Evolutionary conservation across 2,113 vertebrate genomes (phyloP), one percentile per base, ranked within the genome.

Genomic region (Azemiops feae): DNA sequence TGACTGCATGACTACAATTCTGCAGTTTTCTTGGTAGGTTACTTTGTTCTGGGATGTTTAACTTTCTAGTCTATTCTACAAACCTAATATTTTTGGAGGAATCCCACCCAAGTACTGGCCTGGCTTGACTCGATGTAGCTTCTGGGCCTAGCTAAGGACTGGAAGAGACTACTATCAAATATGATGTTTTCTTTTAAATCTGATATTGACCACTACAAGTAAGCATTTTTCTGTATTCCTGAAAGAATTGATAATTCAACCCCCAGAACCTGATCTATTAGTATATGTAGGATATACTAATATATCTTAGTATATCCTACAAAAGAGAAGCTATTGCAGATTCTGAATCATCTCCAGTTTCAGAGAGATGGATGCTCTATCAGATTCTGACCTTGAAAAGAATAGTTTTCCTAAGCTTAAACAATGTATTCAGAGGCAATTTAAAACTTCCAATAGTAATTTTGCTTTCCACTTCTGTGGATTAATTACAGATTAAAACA

Each of bases 401-500:
- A 85, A 23, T n/a, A 20, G 12, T 45, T 90, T 86, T 81, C 30
- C 88, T 58, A 43, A 39, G 53, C 92, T 86, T 85, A 39, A 93
- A 85, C 60, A 43, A 86, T 43, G 0, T 50, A 90, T 93, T 14
- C 88, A 90, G 92, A 60, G 64, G 92, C 88, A 93, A 93, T 74
- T 93, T 93, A 93, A 92, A 92, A 89, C 88, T 93, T 93, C 54
- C 45, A 52, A 55, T 69, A 90, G 58, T 93, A 88, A 86, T n/a
- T 93, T 60, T 86, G 54, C 54, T 86, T 93, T 86, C 88, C 3
- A 23, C 55, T 90, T 55, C 88, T 81, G 60, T 93, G 88, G 92
- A 93, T 93, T 93, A 93, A 93, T 93, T 85, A 90, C 92, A 93
- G 92, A 93, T 93, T 93, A 93, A 93, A 90, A 93, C 50, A 81